A percentile compares a stretch with the other conserved stretches of the same genome.
phyloP scores from a whole-genome alignment of 2,888 invertebrate species.

The Amiota minor region DNA sequence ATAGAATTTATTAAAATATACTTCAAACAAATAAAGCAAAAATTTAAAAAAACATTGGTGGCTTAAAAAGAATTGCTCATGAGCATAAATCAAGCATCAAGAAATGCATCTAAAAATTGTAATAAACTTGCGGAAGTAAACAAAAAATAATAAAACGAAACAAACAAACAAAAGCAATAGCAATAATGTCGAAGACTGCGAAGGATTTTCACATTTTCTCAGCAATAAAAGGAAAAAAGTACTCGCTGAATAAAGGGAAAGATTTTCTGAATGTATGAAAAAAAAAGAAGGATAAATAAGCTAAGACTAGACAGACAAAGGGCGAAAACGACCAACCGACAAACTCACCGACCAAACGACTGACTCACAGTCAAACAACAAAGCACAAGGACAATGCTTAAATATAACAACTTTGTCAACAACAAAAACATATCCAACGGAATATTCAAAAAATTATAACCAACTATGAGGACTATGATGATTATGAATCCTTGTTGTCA shows the following conservation, averaged over 20 bases:
- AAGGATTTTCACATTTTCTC: conserved; percentile 49
- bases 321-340: conserved; percentile 32
- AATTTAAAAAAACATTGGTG: conserved; percentile 42
- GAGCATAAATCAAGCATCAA: conserved; percentile 62
- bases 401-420: conserved; percentile 41
- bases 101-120: conserved; percentile 66
- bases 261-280: not conserved
- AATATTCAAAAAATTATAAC: conserved; percentile 29
- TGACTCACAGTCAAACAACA: conserved; percentile 48
- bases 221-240: conserved; percentile 20
- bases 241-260: conserved; percentile 2
- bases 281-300: conserved; percentile 50
- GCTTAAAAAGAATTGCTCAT: conserved; percentile 47
- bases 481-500: not conserved
- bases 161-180: conserved; percentile 45
- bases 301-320: conserved; percentile 25
- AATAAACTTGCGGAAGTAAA: conserved; percentile 67
- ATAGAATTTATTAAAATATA: too few relatives aligned
- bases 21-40: too few relatives aligned
- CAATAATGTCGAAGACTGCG: conserved; percentile 34
- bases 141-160: conserved; percentile 42
- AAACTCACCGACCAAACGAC: conserved; percentile 1
- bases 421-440: conserved; percentile 28
- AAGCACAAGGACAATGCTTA: conserved; percentile 53
- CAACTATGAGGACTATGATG: not conserved